These are phyloP conservation scores for Hydroisotoma schaefferi DNA, from an alignment of 2,888 invertebrate genomes.

Conservation along the genomic window DNA sequence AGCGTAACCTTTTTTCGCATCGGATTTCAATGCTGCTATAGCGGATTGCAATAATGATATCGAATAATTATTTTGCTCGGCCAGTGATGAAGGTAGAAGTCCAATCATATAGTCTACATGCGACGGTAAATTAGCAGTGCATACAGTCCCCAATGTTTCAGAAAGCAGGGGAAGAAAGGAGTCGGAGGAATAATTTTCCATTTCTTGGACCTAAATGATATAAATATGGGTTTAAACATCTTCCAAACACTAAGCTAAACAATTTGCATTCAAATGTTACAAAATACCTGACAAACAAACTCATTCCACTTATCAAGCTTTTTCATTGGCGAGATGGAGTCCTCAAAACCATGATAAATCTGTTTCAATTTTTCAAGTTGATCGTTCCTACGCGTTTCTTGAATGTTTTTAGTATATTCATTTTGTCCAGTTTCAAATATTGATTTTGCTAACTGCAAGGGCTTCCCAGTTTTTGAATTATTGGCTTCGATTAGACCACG, in stretches of 20 bases:
- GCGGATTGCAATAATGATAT: conserved; percentile 90
- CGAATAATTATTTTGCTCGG: conserved; percentile 92
- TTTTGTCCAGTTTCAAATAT: conserved; percentile 13
- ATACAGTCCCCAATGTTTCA: conserved; percentile 40
- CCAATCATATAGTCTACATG: conserved; percentile 94
- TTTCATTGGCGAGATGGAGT: conserved; percentile 42
- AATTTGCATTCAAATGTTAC: not conserved
- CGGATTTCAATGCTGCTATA: conserved; percentile 52
- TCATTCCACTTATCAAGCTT: conserved; percentile 48
- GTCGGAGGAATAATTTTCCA: conserved; percentile 68
- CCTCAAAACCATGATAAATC: conserved; percentile 43
- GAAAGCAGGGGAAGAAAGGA: conserved; percentile 89
- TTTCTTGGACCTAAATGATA: conserved; percentile 62
- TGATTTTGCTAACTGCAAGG: conserved; percentile 51
- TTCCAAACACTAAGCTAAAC: not conserved
- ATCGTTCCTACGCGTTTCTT: conserved; percentile 18
- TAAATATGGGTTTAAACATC: not conserved
- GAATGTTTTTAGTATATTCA: conserved; percentile 21
- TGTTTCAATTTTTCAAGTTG: conserved; percentile 33
- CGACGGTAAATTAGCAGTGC: conserved; percentile 37
- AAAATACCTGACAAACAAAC: conserved; percentile 44
- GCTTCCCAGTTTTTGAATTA: conserved; percentile 53
- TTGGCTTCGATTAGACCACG: conserved; percentile 68
- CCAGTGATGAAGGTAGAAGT: conserved; percentile 82
- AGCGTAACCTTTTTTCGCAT: conserved; percentile 41